These are phyloP conservation scores for Pachyramphus minor DNA, from an alignment of 2,113 vertebrate genomes.

Conservation along the genomic window DNA sequence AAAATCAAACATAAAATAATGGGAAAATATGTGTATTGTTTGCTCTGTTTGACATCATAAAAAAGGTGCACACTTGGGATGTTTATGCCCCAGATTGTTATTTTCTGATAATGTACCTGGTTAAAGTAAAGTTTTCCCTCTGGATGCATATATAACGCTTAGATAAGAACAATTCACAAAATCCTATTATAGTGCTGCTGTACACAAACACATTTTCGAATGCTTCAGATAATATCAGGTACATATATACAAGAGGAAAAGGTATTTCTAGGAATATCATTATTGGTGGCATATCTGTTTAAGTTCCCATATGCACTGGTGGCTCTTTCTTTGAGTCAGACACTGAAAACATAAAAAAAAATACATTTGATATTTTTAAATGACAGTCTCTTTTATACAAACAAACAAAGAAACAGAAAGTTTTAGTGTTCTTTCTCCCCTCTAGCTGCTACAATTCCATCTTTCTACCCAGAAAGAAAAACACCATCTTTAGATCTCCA, in stretches of 20 bases:
- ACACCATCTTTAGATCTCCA: neutral
- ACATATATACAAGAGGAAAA: conserved; percentile 46
- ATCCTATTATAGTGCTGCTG: conserved; percentile 33
- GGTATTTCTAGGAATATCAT: conserved; percentile 32
- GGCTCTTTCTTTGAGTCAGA: neutral
- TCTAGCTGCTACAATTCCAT: neutral
- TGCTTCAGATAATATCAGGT: conserved; percentile 60
- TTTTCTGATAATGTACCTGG: conserved; percentile 62
- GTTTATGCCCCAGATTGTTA: conserved; percentile 40
- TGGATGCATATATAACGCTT: conserved; percentile 48
- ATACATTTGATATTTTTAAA: neutral
- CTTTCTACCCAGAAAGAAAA: neutral
- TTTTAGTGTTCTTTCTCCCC: neutral
- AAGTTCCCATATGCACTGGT: neutral
- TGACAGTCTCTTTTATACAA: neutral
- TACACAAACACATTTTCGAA: conserved; percentile 43
- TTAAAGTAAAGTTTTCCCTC: conserved; percentile 68
- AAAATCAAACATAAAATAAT: conserved; percentile 62
- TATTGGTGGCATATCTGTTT: conserved; percentile 48
- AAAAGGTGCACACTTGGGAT: conserved; percentile 48
- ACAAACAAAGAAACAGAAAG: neutral
- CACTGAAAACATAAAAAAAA: neutral
- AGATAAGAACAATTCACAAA: conserved; percentile 62
- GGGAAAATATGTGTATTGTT: conserved; percentile 51
- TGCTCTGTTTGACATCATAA: conserved; percentile 56